Base-by-base conservation (phyloP, 2,888 invertebrate species). In the Acronicta aceris region DNA sequence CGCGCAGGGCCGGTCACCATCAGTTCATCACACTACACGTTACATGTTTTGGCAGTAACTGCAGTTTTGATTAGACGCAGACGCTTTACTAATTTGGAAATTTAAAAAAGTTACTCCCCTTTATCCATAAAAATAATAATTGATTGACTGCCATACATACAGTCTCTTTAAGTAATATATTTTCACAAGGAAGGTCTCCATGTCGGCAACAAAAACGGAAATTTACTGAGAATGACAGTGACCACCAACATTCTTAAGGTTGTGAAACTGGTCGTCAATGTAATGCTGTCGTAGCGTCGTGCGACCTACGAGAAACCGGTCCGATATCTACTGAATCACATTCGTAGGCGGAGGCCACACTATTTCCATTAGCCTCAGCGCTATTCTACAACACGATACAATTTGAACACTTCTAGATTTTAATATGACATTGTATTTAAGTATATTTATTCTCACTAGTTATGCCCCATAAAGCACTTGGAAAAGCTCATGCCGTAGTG, bases 271-370 rank as follows among this genome's bases (percentile, higher is more conserved):
- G 46, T 54, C 16, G 27, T 54, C 16, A 27, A 40, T 36, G 21
- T 38, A 46, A 25, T 38, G 42, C 17, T 36, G 43, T 16, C 33
- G 36, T 21, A 42, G 30, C 41, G 41, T 16, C 42, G 30, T 13
- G 21, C 33, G 33, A 0, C 33, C 33, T 38, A 17, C 7, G 8
- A 41, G 25, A 61, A 70, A 70, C 69, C 70, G 69, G 69, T 65
- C 27, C 30, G 46, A 46, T 12, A 21, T 21, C 21, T 21, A 56
- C 36, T 9, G 55, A 27, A 25, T 9, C 56, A 56, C 48, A 6
- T 0, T 27, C 12, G 60, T 41, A 46, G 70, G 64, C 65, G 60
- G 46, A 60, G 42, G 50, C 60, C 60, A 10, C 48, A 10, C 36
- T n/a, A 40, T 42, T 12, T 9, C 43, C 21, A 33, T 43, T 38